phyloP scores from a whole-genome alignment of 2,888 invertebrate genomes.

The Lymantria monacha region DNA sequence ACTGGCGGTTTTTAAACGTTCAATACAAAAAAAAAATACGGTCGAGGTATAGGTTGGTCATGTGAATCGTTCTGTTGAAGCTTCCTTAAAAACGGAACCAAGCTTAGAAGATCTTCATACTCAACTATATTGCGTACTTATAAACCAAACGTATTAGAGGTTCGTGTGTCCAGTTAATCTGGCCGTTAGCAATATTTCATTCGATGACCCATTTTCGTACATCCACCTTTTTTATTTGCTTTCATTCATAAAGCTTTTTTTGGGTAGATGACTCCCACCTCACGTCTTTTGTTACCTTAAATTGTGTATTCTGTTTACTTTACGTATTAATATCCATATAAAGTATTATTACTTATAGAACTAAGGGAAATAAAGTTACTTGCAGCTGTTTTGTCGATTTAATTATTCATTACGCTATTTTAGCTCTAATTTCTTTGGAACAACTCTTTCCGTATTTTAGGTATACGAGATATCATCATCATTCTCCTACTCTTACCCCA shows the following conservation, averaged over 20 bases:
- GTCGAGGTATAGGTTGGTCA: slow-evolving; percentile 37
- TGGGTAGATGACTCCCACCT: slow-evolving; percentile 35
- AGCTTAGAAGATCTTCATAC: slow-evolving; percentile 10
- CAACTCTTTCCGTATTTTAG: too few relatives aligned
- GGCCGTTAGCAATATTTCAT: slow-evolving; percentile 48
- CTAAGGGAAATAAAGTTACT: too few relatives aligned
- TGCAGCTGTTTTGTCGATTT: too few relatives aligned
- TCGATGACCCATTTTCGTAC: slow-evolving; percentile 64
- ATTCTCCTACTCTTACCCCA: too few relatives aligned
- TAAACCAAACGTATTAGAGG: slow-evolving; percentile 23
- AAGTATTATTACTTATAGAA: too few relatives aligned
- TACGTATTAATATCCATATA: slow-evolving; percentile 10
- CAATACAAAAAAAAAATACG: slow-evolving; percentile 27
- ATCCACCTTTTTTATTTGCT: slow-evolving; percentile 54
- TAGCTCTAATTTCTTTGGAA: too few relatives aligned
- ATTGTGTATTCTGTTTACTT: slow-evolving; percentile 44
- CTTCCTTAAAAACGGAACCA: slow-evolving; percentile 24
- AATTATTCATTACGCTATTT: too few relatives aligned
- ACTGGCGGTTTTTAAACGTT: too few relatives aligned
- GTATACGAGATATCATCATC: too few relatives aligned
- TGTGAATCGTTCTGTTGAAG: slow-evolving; percentile 40
- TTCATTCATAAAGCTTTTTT: slow-evolving; percentile 45
- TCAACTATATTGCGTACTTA: slow-evolving; percentile 4
- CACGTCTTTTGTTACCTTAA: slow-evolving; percentile 47
- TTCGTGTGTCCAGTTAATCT: slow-evolving; percentile 38